Percentiles rank a stretch among this genome's conserved stretches.
Evolutionary conservation across 2,797 vertebrate genomes (phyloP).

Genomic region (Melanotaenia pygmaea): DNA sequence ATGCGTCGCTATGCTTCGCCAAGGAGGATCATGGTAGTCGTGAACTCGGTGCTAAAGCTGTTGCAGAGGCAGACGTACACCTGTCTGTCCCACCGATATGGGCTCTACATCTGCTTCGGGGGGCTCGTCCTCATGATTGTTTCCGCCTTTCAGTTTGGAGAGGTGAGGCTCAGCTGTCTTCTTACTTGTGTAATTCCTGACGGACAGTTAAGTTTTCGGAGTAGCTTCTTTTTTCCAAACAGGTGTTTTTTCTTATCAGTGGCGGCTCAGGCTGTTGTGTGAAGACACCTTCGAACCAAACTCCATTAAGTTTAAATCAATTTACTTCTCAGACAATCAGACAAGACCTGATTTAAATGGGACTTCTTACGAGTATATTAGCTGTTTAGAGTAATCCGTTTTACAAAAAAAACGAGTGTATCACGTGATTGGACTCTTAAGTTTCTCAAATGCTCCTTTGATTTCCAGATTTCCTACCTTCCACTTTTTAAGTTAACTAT

Average conservation of each 20-base stretch:
- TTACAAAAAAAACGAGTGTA: background rate
- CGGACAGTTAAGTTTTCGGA: rapidly evolving
- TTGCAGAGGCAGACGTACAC: constrained; percentile 97
- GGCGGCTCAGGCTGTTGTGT: background rate
- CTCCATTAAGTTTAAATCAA: constrained; percentile 8
- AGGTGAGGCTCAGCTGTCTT: constrained; percentile 83
- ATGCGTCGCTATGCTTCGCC: constrained; percentile 75
- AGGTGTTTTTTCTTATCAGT: background rate
- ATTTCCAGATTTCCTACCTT: background rate
- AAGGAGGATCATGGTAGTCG: constrained; percentile 89
- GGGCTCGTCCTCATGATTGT: constrained; percentile 96
- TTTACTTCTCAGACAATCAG: rapidly evolving
- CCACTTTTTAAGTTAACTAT: background rate
- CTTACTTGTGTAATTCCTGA: background rate
- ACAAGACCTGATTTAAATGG: rapidly evolving
- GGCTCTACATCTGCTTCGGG: constrained; percentile 95
- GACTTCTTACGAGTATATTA: rapidly evolving
- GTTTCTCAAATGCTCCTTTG: background rate
- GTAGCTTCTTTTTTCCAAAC: background rate
- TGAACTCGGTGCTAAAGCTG: constrained; percentile 89
- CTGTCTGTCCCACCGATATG: constrained; percentile 96
- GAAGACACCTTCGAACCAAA: constrained; percentile 1
- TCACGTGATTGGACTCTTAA: too few species aligned
- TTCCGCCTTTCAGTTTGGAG: constrained; percentile 97
- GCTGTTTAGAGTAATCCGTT: constrained; percentile 4